Percentiles rank a stretch among this genome's conserved stretches.
Conservation (phyloP, 2,113 vertebrate species). For the Dendrocopos noguchii region DNA sequence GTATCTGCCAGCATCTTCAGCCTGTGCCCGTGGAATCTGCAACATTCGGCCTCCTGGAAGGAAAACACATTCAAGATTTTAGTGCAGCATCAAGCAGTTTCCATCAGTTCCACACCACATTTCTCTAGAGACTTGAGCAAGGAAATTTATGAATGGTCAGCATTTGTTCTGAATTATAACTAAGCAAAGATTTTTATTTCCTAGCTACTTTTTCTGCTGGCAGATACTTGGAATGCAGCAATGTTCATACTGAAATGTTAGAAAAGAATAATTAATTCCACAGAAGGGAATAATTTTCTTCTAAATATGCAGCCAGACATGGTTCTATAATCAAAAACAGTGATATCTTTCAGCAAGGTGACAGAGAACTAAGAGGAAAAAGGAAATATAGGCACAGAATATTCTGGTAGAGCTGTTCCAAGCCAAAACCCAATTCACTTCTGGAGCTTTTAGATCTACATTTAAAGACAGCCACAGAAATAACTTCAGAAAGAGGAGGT, state of each 20-base stretch:
- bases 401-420: background rate
- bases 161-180: slow-evolving; percentile 15
- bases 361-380: background rate
- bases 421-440: background rate
- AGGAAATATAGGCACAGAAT: background rate
- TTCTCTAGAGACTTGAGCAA: background rate
- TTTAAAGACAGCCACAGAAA: background rate
- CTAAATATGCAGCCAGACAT: background rate
- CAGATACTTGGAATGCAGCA: background rate
- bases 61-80: background rate
- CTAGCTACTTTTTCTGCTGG: background rate
- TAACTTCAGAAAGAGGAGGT: background rate
- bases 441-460: background rate
- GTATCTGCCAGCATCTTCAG: slow-evolving; percentile 89
- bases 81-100: background rate
- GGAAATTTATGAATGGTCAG: background rate
- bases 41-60: slow-evolving; percentile 87
- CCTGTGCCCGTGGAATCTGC: slow-evolving; percentile 86
- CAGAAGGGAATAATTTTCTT: background rate
- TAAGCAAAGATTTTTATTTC: background rate
- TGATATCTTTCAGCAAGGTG: background rate
- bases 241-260: background rate
- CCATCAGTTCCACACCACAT: background rate
- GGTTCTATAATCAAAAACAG: background rate
- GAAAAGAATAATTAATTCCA: slow-evolving; percentile 1